Evolutionary conservation across 2,888 invertebrate species (phyloP), one percentile per base, ranked within the genome.

Genomic region (Uloborus plumipes): DNA sequence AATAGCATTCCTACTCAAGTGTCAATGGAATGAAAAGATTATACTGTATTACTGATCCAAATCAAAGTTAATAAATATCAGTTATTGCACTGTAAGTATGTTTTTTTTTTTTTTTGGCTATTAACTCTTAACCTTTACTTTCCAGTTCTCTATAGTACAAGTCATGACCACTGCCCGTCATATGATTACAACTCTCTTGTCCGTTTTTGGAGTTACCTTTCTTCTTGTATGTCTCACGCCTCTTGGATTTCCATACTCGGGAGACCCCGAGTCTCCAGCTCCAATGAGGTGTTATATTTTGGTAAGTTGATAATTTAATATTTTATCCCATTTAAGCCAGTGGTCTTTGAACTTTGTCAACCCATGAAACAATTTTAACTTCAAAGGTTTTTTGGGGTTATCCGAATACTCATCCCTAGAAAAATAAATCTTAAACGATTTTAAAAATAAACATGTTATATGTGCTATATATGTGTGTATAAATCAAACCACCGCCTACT

Each of bases 221-320:
- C 53, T 87, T 7, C 74, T 88, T 13, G 89, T 93, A 67, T 89
- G 92, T 84, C 90, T 92, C 69, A 93, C 93, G n/a, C 92, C 92
- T 31, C 89, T 93, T 77, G 93, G 94, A 67, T 93, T 93, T 88
- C 93, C 95, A 0, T 95, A 94, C 90, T 92, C 92, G 85, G 92
- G 92, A 18, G 91, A 93, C 87, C 89, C 91, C 6, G 88, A 89
- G 14, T 89, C 91, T 62, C 92, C 93, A 16, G 91, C 93, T 50
- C 93, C 94, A 69, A 93, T 95, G 90, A 91, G 95, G 82, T 92
- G 93, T 87, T 93, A 94, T 92, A 90, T 94, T 87, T 91, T 93
- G 89, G 95, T 93, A 89, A 90, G 90, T 26, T 26, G 26, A 26
- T 26, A 4, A 26, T 26, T 26, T 2, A 26, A 26, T 26, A 26